Base-by-base conservation (phyloP, 2,888 invertebrate genomes). In the Nemotelus pantherinus region DNA sequence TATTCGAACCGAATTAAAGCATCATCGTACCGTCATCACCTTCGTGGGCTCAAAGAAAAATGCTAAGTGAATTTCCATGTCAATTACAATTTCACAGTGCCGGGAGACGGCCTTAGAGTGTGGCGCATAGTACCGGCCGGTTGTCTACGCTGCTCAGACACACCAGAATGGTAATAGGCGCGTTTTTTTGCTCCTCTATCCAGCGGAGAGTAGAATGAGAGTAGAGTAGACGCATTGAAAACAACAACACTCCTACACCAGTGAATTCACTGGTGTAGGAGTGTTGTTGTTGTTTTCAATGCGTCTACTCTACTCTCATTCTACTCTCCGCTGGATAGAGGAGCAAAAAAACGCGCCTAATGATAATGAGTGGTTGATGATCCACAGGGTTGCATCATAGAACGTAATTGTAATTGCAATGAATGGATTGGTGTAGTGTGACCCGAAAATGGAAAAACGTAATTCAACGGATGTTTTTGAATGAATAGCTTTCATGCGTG, bases 11-110 rank as follows among this genome's bases (percentile, higher is more conserved):
- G 50, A 5, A 50, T 50, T 50, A 50, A 50, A 50, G 50, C 9
- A 50, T 50, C 50, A 7, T 50, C 50, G 25, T 25, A 25, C 50
- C 50, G 50, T 50, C 6, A 50, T 9, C 5, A 50, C 25, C 25
- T 25, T 25, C 25, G 9, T 5, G 1, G 50, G 50, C 5, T 9
- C 47, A 45, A 25, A 44, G n/a, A 6, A 65, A 9, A 65, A 44
- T 45, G 10, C 47, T 65, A 65, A 65, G 65, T 65, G 65, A 10
- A 65, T 65, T 65, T 65, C 65, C 47, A 41, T 65, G 65, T 65
- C 65, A 65, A 65, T 65, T 65, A 47, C 65, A 7, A 65, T 45
- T 44, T 45, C 10, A 65, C 65, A 57, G 25, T 43, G 47, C 44
- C 41, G 9, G n/a, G 7, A 44, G n/a, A 47, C n/a, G 47, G 65